phyloP scores from a whole-genome alignment of 1,140 invertebrate species.

The Brachionus paranguensis region DNA sequence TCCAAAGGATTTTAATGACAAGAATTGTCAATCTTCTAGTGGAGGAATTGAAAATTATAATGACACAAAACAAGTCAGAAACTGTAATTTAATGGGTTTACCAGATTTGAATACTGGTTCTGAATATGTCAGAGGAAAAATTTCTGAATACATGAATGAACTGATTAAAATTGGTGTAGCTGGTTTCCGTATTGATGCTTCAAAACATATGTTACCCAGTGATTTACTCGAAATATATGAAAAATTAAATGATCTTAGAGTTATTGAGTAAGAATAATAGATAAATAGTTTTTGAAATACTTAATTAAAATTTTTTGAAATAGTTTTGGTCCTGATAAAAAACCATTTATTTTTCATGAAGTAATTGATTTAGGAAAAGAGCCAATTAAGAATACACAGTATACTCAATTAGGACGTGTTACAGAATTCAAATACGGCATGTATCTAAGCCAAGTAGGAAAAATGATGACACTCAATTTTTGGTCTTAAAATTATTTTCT shows the following conservation, averaged over 20 bases:
- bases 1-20: conserved; percentile 44
- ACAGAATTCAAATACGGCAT: conserved; percentile 68
- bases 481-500: neutral
- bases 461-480: neutral
- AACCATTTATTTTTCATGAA: conserved; percentile 66
- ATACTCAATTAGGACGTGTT: conserved; percentile 56
- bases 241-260: too few species aligned
- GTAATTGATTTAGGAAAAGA: conserved; percentile 71
- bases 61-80: conserved; percentile 56
- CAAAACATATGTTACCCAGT: conserved; percentile 39
- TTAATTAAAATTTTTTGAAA: too few species aligned
- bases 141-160: conserved; percentile 66
- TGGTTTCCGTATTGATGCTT: conserved; percentile 57
- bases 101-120: conserved; percentile 66
- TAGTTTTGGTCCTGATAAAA: conserved; percentile 43
- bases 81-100: conserved; percentile 68
- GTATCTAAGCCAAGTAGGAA: conserved; percentile 47
- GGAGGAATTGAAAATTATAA: conserved; percentile 52
- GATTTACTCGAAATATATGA: neutral
- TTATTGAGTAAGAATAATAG: too few species aligned
- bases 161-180: conserved; percentile 71
- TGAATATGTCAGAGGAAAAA: conserved; percentile 65
- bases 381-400: conserved; percentile 59
- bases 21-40: conserved; percentile 47
- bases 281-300: too few species aligned